phyloP scores from a whole-genome alignment of 2,888 invertebrate genomes.

The Blera fallax region DNA sequence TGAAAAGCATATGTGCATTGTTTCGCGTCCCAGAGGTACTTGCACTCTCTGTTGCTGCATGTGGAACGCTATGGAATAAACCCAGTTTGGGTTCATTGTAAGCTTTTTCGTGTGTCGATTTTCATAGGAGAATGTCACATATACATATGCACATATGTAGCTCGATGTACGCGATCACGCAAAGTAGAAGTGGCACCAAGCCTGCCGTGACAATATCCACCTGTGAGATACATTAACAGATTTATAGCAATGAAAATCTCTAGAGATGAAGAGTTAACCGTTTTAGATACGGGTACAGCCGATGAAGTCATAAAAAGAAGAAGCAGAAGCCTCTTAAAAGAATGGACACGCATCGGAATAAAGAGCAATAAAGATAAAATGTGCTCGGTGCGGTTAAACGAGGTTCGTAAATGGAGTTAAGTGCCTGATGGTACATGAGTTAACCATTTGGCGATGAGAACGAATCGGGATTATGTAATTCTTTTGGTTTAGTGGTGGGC shows the following conservation, averaged over 20 bases:
- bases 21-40: slow-evolving; percentile 45
- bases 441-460: slow-evolving; percentile 8
- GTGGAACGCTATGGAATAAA: slow-evolving; percentile 55
- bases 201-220: slow-evolving; percentile 38
- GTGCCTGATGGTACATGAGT: slow-evolving; percentile 30
- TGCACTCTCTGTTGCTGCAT: slow-evolving; percentile 53
- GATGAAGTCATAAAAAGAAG: slow-evolving; percentile 20
- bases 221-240: slow-evolving; percentile 8
- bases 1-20: slow-evolving; percentile 56
- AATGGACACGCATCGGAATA: slow-evolving; percentile 25
- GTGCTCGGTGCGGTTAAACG: slow-evolving; percentile 3
- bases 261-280: not conserved
- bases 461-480: not conserved
- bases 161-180: slow-evolving; percentile 52
- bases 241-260: not conserved
- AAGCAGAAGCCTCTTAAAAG: slow-evolving; percentile 6
- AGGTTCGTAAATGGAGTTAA: slow-evolving; percentile 19
- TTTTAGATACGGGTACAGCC: not conserved
- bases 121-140: slow-evolving; percentile 63
- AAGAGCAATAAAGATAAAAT: slow-evolving; percentile 15
- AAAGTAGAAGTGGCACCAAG: slow-evolving; percentile 10
- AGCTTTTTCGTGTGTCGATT: slow-evolving; percentile 23
- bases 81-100: slow-evolving; percentile 44
- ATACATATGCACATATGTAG: too few species aligned
- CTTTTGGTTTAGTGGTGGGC: not conserved